Evolutionary conservation across 2,888 invertebrate genomes (phyloP), one percentile per base, ranked within the genome.

Genomic region (Cerastis leucographa): DNA sequence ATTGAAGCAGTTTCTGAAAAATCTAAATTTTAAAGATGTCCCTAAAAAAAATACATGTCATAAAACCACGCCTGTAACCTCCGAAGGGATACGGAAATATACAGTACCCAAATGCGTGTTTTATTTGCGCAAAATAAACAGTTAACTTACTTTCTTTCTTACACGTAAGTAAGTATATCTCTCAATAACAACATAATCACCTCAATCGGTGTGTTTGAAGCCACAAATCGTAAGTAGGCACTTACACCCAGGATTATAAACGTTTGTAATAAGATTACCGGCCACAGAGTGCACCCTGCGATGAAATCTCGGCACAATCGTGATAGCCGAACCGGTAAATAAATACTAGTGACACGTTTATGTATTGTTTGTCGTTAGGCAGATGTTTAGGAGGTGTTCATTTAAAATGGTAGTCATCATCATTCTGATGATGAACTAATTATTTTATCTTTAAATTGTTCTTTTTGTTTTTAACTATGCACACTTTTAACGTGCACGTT

Each of bases 301-400:
- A 64, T 35, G 49, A 69, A 75, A 78, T 71, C 74, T 51, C 61
- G 12, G 73, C 54, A 22, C 42, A 46, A 64, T 85, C 85, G 78
- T 84, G 85, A 84, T 85, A 84, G 83, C 78, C 82, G 72, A 82
- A 64, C 62, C 66, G 25, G 14, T 85, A 67, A 81, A 85, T 77
- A 74, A 83, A 83, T 56, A 74, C 51, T 19, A 74, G 68, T 75
- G 78, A 82, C 73, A 68, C 72, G 54, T 82, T 85, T 83, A 71
- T 76, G 71, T 61, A 85, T 74, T 68, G 71, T 25, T 73, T 71
- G 70, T 66, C 40, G 64, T 71, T 80, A 61, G 22, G 14, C 51
- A 40, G 62, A 56, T 64, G 44, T 71, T 64, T 17, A 25, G 11
- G 46, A 54, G n/a, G 42, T 54, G n/a, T 14, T 14, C 42, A 19